phyloP scores from a whole-genome alignment of 2,113 vertebrate genomes.

The Dasypus novemcinctus region DNA sequence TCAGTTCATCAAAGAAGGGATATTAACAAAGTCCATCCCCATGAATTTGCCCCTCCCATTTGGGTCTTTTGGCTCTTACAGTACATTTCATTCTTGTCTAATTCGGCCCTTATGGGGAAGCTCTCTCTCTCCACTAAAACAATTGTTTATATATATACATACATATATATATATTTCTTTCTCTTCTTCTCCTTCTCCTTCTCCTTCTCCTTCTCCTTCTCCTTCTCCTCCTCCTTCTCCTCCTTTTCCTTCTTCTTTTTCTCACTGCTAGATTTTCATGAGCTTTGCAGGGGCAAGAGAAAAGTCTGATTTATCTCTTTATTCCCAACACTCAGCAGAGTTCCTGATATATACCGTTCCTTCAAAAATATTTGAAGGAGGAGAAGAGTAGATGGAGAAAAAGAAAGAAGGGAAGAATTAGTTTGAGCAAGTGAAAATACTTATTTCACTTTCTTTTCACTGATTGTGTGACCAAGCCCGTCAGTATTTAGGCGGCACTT shows the following conservation, averaged over 20 bases:
- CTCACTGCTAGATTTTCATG: neutral
- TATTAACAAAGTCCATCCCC: neutral
- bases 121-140: neutral
- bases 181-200: too few relatives aligned
- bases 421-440: neutral
- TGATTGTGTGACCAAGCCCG: too few relatives aligned
- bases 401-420: neutral
- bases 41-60: too few relatives aligned
- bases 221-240: too few relatives aligned
- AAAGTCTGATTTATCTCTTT: neutral
- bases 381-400: neutral
- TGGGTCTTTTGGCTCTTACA: neutral
- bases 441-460: neutral
- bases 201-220: too few relatives aligned
- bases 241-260: too few relatives aligned
- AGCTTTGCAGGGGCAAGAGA: neutral
- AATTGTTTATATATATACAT: neutral
- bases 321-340: neutral
- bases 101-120: neutral
- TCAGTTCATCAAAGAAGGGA: neutral
- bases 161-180: too few relatives aligned
- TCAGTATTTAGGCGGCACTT: neutral
- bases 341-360: neutral
- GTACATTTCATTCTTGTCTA: too few relatives aligned
- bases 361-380: neutral